These are phyloP conservation scores for Creontiades dilutus DNA, from an alignment of 2,888 invertebrate genomes.

Conservation along the genomic window DNA sequence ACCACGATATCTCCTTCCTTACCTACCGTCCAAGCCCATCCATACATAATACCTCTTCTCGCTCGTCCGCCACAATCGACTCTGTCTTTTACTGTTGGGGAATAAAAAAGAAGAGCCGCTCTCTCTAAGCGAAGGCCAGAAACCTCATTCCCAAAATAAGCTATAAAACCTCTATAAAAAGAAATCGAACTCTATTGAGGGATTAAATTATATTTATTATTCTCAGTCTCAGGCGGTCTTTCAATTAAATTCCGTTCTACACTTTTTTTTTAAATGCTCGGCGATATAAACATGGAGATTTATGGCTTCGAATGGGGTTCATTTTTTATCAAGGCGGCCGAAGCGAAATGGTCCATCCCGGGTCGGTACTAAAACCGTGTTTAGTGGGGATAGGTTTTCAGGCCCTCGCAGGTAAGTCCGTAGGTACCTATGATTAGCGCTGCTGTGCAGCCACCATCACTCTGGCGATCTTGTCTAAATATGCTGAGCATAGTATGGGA, in stretches of 20 bases:
- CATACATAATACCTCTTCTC: constrained; percentile 29
- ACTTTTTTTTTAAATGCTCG: constrained; percentile 43
- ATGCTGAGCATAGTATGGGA: neutral
- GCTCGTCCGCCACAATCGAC: constrained; percentile 19
- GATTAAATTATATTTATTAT: constrained; percentile 58
- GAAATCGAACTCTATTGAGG: constrained; percentile 71
- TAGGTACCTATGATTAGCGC: constrained; percentile 49
- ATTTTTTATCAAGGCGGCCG: constrained; percentile 63
- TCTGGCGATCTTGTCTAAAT: constrained; percentile 28
- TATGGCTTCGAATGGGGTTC: constrained; percentile 60
- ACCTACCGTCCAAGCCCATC: constrained; percentile 41
- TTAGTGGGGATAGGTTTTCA: constrained; percentile 46
- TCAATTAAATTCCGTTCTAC: constrained; percentile 63
- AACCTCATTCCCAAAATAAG: constrained; percentile 70
- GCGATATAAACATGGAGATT: constrained; percentile 67
- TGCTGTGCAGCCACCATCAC: constrained; percentile 40
- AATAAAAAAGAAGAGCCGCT: constrained; percentile 38
- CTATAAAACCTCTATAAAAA: constrained; percentile 72
- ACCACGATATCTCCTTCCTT: constrained; percentile 39
- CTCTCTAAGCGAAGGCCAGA: constrained; percentile 9
- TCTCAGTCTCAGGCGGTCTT: constrained; percentile 33
- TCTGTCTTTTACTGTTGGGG: constrained; percentile 40
- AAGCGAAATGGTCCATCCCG: constrained; percentile 57
- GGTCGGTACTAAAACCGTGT: constrained; percentile 52
- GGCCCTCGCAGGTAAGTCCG: constrained; percentile 20